A percentile compares a stretch with the other conserved stretches of the same genome.
phyloP scores from a whole-genome alignment of 2,797 vertebrate genomes.

The Luscinia megarhynchos region DNA sequence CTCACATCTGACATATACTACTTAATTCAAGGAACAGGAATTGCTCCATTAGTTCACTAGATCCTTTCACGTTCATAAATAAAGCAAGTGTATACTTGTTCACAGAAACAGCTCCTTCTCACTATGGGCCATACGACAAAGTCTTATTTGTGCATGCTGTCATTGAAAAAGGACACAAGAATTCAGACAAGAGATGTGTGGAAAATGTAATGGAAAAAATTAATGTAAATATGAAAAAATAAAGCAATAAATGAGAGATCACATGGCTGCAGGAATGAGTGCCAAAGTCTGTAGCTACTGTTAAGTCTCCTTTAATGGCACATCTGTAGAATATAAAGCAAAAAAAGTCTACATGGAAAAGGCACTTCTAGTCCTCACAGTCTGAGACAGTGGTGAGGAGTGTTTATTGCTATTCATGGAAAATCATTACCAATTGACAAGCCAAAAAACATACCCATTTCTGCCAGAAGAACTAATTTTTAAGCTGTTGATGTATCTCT shows the following conservation, averaged over 20 bases:
- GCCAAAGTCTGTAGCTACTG: slow-evolving; percentile 51
- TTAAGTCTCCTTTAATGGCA: slow-evolving; percentile 42
- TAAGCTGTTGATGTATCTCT: not conserved
- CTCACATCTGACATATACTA: not conserved
- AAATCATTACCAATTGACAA: slow-evolving; percentile 50
- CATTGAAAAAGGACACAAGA: slow-evolving; percentile 3
- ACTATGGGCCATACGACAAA: not conserved
- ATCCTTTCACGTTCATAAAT: not conserved
- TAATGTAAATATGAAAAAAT: not conserved
- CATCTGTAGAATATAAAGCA: slow-evolving; percentile 55
- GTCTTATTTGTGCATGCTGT: not conserved
- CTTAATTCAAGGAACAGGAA: not conserved
- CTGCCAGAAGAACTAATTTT: slow-evolving; percentile 42
- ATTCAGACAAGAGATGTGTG: slow-evolving; percentile 16
- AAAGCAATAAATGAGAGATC: slow-evolving; percentile 19
- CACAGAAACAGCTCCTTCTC: not conserved
- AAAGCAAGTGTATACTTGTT: not conserved
- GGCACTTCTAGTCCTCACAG: slow-evolving; percentile 6
- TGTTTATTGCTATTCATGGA: slow-evolving; percentile 58
- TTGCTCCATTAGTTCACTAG: not conserved
- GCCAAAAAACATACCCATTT: slow-evolving; percentile 46
- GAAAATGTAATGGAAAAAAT: slow-evolving; percentile 34
- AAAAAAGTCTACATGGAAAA: slow-evolving; percentile 43
- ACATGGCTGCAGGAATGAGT: not conserved
- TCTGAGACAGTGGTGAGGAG: not conserved